Conservation (phyloP, 2,888 invertebrate genomes). For the Pyrrhosoma nymphula region DNA sequence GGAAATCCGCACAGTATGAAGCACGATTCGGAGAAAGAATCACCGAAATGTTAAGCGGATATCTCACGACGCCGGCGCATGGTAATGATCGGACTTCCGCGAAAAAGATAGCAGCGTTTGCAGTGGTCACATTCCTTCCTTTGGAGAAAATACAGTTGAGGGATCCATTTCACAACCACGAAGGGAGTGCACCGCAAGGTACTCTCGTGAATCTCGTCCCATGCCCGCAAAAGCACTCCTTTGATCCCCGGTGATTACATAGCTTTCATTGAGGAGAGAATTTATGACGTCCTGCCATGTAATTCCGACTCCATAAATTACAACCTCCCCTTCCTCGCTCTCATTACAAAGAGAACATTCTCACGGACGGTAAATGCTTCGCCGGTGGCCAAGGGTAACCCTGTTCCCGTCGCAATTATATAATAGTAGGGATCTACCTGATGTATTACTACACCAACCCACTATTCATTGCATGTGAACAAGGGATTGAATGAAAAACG, state of each 20-base stretch:
- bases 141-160: too few species aligned
- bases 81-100: too few species aligned
- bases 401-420: not conserved
- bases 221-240: not conserved
- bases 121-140: too few species aligned
- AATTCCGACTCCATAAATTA: slow-evolving; percentile 17
- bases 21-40: too few species aligned
- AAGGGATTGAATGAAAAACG: not conserved
- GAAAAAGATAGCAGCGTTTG: too few species aligned
- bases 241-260: not conserved
- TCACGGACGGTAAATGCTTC: not conserved
- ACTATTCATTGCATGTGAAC: not conserved
- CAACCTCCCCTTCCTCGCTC: not conserved
- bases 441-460: not conserved
- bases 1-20: too few species aligned
- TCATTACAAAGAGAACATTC: not conserved
- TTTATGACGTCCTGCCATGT: not conserved
- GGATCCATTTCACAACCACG: not conserved
- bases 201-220: not conserved
- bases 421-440: not conserved
- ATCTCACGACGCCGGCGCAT: too few species aligned
- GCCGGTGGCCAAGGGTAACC: not conserved
- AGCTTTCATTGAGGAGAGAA: not conserved
- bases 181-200: not conserved
- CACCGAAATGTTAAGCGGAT: too few species aligned